Percentiles rank a stretch among this genome's conserved stretches.
phyloP scores from a whole-genome alignment of 1,140 invertebrate species.

The Leptinotarsa texana region DNA sequence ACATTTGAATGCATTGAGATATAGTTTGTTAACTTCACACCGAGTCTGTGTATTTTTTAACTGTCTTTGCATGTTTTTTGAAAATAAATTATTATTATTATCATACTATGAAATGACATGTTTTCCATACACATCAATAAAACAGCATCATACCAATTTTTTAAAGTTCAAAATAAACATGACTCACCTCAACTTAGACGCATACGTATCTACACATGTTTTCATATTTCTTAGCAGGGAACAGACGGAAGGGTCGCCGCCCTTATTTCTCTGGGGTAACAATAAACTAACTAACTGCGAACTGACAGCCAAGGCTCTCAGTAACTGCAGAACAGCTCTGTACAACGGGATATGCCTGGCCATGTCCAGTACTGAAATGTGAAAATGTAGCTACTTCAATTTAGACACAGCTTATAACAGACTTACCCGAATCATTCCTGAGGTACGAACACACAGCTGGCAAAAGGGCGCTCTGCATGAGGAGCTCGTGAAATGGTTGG shows the following conservation, averaged over 20 bases:
- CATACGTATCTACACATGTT: conserved; percentile 88
- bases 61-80: no score
- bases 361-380: conserved; percentile 81
- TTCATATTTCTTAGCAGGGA: conserved; percentile 84
- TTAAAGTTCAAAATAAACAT: no score
- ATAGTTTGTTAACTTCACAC: no score
- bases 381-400: conserved; percentile 11
- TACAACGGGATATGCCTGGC: conserved; percentile 92
- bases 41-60: no score
- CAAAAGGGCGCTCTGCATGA: conserved; percentile 82
- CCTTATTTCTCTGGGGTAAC: conserved; percentile 61
- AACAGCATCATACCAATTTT: no score
- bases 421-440: conserved; percentile 83
- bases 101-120: no score
- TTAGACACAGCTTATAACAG: not conserved
- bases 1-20: no score
- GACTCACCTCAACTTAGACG: conserved; percentile 73
- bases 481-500: conserved; percentile 71
- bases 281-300: conserved; percentile 69
- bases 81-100: no score
- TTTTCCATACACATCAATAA: no score
- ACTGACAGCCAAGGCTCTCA: conserved; percentile 78
- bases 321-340: conserved; percentile 77
- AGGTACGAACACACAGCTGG: conserved; percentile 89
- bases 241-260: conserved; percentile 60